These are phyloP conservation scores for Apotomis capreana DNA, from an alignment of 2,888 invertebrate species.

Conservation along the genomic window DNA sequence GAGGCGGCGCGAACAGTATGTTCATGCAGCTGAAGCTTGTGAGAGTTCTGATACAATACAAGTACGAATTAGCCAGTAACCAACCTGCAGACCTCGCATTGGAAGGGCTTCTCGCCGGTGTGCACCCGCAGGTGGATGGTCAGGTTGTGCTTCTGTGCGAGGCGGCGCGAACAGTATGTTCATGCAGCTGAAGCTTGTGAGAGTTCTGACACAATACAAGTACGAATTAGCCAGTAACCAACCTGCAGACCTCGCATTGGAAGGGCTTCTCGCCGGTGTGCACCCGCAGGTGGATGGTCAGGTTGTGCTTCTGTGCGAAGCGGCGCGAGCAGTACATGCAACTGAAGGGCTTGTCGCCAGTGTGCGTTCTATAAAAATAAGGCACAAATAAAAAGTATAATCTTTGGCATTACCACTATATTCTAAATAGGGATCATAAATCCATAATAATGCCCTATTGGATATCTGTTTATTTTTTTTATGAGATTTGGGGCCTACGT, in stretches of 20 bases:
- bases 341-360: constrained; percentile 83
- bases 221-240: too few relatives aligned
- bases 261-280: constrained; percentile 85
- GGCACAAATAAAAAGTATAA: neutral
- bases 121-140: constrained; percentile 84
- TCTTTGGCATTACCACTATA: neutral
- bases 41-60: too few relatives aligned
- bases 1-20: constrained; percentile 81
- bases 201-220: too few relatives aligned
- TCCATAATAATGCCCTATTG: too few relatives aligned
- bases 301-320: constrained; percentile 85
- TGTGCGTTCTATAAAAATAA: constrained; percentile 76
- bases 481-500: too few relatives aligned
- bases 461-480: too few relatives aligned
- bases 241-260: constrained; percentile 85
- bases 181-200: constrained; percentile 76
- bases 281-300: constrained; percentile 83
- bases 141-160: constrained; percentile 85
- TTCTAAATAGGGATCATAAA: too few relatives aligned
- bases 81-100: constrained; percentile 85
- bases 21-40: constrained; percentile 69
- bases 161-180: constrained; percentile 79
- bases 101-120: constrained; percentile 84
- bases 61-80: too few relatives aligned
- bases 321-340: constrained; percentile 83